Evolutionary conservation across 64 coral and sea anemone species (phyloP).

Genomic region (Actinia tenebrosa): DNA sequence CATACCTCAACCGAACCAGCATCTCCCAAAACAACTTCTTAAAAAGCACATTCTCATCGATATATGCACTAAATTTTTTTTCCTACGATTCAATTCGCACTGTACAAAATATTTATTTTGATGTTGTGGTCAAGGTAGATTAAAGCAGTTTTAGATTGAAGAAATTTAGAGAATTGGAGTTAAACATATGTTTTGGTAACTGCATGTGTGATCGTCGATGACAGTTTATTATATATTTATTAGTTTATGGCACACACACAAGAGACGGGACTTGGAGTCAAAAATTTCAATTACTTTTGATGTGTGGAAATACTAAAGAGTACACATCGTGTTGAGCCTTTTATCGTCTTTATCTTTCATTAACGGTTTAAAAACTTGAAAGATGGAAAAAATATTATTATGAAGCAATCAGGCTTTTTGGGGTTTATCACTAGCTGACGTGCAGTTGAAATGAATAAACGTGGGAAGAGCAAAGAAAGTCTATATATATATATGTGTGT

Average conservation of each 20-base stretch:
- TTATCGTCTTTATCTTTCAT: conserved; percentile 2
- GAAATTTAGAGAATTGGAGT: neutral
- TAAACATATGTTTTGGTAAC: no score
- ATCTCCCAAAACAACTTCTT: neutral
- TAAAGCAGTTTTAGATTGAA: neutral
- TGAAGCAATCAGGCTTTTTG: neutral
- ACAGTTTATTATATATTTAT: neutral
- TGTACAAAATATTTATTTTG: neutral
- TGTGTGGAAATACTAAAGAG: neutral
- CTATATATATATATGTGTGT: neutral
- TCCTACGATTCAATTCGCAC: neutral
- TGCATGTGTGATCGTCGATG: neutral
- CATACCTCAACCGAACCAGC: neutral
- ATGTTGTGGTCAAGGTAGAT: neutral
- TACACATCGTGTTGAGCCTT: neutral
- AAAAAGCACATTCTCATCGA: neutral
- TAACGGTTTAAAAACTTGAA: neutral
- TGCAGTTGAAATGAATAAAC: neutral
- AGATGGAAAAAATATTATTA: neutral
- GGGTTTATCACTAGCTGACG: neutral
- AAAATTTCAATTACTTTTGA: neutral
- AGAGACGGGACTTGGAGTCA: neutral
- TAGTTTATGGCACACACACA: neutral
- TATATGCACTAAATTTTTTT: neutral
- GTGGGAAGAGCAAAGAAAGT: no score